Evolutionary conservation across 2,113 vertebrate species (phyloP), one percentile per base, ranked within the genome.

Genomic region (Peromyscus maniculatus): DNA sequence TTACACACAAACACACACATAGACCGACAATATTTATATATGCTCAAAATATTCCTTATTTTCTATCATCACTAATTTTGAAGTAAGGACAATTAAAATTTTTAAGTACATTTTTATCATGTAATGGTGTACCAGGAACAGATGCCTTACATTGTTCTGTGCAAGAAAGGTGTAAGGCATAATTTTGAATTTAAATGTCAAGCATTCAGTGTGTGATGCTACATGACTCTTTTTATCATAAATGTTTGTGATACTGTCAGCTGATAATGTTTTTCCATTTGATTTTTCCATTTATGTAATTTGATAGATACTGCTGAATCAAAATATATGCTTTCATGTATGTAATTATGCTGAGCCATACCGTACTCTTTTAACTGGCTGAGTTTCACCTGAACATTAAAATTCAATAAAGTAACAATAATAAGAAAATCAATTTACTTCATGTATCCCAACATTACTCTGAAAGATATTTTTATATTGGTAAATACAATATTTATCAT

Each of bases 171-270:
- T 59, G 2, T 89, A 89, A 90, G n/a, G 24, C 15, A 36, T 90
- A 86, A 93, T 17, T 96, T 91, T 96, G 28, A 94, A 72, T 72
- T 84, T 82, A 55, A 74, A 91, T 71, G 13, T 10, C 55, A 87
- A 46, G 22, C 78, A 83, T 97, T 91, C 33, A 93, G 1, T 43
- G 21, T 46, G n/a, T 57, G 17, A 82, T 87, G 59, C 2, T 62
- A 78, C 3, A 49, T 71, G 59, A 72, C 11, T 82, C 39, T 96
- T 94, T 5, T 59, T 31, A 26, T 77, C 21, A 21, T 80, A 21
- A 92, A 80, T 75, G 52, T 84, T 91, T 91, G 83, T 72, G n/a
- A 69, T 64, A 36, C 39, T 92, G 22, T 87, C 83, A 93, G 55
- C 62, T 55, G 77, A 55, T 16, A 11, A 62, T 69, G 26, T 19